A percentile compares a stretch with the other conserved stretches of the same genome.
Evolutionary conservation across 1,140 invertebrate species (phyloP).

Genomic region (Brachionus koreanus): DNA sequence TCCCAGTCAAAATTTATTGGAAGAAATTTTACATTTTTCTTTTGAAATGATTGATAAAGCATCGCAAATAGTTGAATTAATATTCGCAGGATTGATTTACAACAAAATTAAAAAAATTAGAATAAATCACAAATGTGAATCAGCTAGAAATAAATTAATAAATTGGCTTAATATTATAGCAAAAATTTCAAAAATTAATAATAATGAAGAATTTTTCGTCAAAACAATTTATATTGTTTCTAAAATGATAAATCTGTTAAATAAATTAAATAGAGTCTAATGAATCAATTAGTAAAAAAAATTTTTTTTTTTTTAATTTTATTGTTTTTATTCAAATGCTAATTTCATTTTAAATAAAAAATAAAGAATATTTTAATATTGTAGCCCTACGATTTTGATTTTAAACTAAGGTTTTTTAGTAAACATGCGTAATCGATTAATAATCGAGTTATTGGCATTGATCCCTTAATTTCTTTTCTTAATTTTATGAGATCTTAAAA

Average conservation of each 20-base stretch:
- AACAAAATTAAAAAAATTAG: not conserved
- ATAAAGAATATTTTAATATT: not conserved
- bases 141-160: not conserved
- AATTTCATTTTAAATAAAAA: no score
- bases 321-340: not conserved
- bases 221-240: no score
- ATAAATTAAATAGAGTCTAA: no score
- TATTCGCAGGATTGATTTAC: not conserved
- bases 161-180: not conserved
- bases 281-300: no score
- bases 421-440: not conserved
- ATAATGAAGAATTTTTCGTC: no score
- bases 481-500: not conserved
- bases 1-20: not conserved
- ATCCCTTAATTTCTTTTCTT: not conserved
- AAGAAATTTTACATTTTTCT: not conserved
- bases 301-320: not conserved
- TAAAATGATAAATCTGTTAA: no score
- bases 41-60: not conserved
- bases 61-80: not conserved
- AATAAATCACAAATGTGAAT: not conserved
- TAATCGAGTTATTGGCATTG: not conserved
- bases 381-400: not conserved
- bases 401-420: not conserved
- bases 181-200: not conserved